A percentile compares a stretch with the other conserved stretches of the same genome.
These are phyloP conservation scores for Hesperophylax magnus DNA, from an alignment of 1,140 invertebrate species.

Conservation along the genomic window DNA sequence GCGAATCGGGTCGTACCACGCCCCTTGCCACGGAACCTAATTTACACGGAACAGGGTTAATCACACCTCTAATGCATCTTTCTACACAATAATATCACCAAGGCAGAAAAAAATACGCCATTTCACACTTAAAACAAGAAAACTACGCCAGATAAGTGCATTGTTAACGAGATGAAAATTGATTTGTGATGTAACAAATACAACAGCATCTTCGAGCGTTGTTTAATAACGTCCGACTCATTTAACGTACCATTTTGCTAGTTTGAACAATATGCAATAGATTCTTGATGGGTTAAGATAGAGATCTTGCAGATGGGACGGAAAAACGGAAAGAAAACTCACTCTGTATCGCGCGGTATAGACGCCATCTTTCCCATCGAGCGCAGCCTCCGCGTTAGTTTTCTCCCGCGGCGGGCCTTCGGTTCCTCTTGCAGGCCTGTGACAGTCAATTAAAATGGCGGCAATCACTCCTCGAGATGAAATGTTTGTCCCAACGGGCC, in stretches of 20 bases:
- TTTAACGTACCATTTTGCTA: too few relatives aligned
- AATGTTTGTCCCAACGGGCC: conserved; percentile 14
- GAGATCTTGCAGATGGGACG: background rate
- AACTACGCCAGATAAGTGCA: conserved; percentile 26
- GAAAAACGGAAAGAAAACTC: conserved; percentile 12
- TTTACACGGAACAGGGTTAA: conserved; percentile 20
- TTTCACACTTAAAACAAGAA: background rate
- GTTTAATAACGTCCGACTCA: background rate
- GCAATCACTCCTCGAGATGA: background rate
- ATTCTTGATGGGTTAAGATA: background rate
- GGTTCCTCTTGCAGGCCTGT: background rate
- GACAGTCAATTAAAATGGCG: background rate
- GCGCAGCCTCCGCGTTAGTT: conserved; percentile 21
- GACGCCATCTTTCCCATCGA: conserved; percentile 32
- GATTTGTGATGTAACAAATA: conserved; percentile 39
- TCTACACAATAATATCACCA: too few relatives aligned
- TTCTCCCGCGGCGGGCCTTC: background rate
- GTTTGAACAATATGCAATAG: background rate
- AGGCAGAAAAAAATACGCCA: background rate
- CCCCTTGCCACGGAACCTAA: conserved; percentile 37
- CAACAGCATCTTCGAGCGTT: background rate
- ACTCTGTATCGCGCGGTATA: conserved; percentile 29
- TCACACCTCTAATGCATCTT: conserved; percentile 1
- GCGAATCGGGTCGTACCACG: conserved; percentile 43
- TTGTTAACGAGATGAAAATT: conserved; percentile 32